A percentile compares a stretch with the other conserved stretches of the same genome.
Evolutionary conservation across 2,797 vertebrate species (phyloP).

Genomic region (Mergus octosetaceus): DNA sequence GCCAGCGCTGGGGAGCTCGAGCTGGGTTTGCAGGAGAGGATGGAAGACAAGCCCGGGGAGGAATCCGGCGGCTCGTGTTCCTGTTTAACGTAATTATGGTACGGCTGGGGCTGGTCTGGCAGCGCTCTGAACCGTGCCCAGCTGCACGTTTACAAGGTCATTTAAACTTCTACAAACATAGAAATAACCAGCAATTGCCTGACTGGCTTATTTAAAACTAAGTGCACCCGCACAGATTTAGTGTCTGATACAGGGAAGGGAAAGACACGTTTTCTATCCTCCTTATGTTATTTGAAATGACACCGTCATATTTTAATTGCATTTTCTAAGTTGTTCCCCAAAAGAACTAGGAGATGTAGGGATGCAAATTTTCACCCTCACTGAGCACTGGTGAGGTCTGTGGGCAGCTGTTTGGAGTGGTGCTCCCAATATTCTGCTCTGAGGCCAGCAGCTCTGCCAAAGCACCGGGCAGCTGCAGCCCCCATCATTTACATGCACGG

Average conservation of each 20-base stretch:
- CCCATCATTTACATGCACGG: not conserved
- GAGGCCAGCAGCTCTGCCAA: fast-evolving
- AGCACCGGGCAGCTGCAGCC: not conserved
- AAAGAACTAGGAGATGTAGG: not conserved
- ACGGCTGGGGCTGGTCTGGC: not conserved
- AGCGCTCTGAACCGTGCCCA: constrained; percentile 12
- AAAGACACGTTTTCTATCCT: not conserved
- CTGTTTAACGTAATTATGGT: constrained; percentile 31
- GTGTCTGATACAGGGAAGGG: not conserved
- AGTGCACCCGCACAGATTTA: not conserved
- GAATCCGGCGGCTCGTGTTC: not conserved
- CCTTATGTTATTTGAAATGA: not conserved
- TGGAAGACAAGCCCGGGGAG: not conserved
- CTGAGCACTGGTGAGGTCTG: not conserved
- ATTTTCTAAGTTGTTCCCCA: not conserved
- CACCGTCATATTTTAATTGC: not conserved
- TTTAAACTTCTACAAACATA: not conserved
- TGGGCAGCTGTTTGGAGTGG: not conserved
- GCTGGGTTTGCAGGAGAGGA: not conserved
- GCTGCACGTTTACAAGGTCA: constrained; percentile 56
- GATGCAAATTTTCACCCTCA: not conserved
- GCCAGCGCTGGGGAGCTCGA: not conserved
- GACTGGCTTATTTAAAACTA: not conserved
- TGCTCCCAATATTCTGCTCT: not conserved
- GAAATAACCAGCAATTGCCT: not conserved